Base-by-base conservation (phyloP, 2,797 vertebrate species). In the Coregonus suidteri region DNA sequence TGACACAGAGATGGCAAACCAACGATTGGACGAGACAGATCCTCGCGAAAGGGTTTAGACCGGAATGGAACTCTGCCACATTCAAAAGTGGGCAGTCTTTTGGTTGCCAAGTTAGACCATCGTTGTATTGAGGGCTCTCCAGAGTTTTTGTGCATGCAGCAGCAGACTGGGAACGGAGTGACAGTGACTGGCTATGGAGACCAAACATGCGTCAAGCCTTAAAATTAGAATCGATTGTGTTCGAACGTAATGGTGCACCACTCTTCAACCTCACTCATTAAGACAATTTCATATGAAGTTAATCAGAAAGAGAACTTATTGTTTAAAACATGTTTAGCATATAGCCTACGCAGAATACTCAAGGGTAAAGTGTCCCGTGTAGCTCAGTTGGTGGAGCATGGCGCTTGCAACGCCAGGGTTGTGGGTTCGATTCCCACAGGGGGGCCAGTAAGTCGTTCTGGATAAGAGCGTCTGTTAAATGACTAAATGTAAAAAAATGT, bases 51-150 rank as follows among this genome's bases (percentile, higher is more conserved):
- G 62, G 65, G 83, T 74, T 15, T 0, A 79, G 81, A 81, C 74
- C 13, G 65, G 77, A 80, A 30, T 78, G 78, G 79, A 84, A 81
- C 82, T 31, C 85, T 87, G 88, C 85, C 87, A 85, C 84, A 87
- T 88, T 83, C 35, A 70, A 87, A 87, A 81, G 73, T 20, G 47
- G 47, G 67, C 16, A 11, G 9, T 4, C 41, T 4, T 13, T 69
- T 1, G n/a, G 0, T 11, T 77, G 80, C 82, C 74, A 73, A 79
- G 77, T 81, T 83, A 71, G 78, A 81, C 59, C 71, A n/a, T 14
- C 15, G 3, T 52, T 31, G 20, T 31, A 11, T 20, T 72, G 51
- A 65, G 41, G 34, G n/a, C 34, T 25, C 34, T 16, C 30, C 65
- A 7, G 52, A 59, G 71, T 73, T 59, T 34, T 73, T 71, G 70